These are phyloP conservation scores for Adelognathus sp. DNA, from an alignment of 2,888 invertebrate genomes.

Conservation along the genomic window DNA sequence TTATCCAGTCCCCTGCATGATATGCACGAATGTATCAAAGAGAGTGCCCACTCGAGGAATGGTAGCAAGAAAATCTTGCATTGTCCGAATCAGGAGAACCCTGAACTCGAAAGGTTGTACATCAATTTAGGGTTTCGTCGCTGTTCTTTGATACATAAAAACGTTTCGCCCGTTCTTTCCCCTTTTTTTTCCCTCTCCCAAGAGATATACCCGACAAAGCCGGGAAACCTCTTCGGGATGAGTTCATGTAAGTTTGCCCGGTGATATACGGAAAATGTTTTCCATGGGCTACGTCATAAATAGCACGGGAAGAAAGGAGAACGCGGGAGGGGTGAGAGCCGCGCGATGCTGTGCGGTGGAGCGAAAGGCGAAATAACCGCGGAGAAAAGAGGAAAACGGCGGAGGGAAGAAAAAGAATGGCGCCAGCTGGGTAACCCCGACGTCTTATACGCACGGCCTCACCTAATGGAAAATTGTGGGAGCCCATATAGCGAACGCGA, in stretches of 20 bases:
- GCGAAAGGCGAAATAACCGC: conserved; percentile 11
- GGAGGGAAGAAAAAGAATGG: conserved; percentile 48
- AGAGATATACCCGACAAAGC: conserved; percentile 33
- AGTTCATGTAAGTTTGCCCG: conserved; percentile 70
- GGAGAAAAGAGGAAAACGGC: conserved; percentile 11
- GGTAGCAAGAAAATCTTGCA: conserved; percentile 16
- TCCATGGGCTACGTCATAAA: conserved; percentile 74
- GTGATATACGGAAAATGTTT: conserved; percentile 76
- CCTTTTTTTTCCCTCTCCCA: conserved; percentile 17
- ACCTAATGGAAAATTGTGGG: conserved; percentile 76
- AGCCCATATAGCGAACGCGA: conserved; percentile 57
- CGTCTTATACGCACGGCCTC: conserved; percentile 62
- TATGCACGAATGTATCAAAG: too few relatives aligned
- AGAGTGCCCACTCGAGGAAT: too few relatives aligned
- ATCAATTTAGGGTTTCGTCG: conserved; percentile 46
- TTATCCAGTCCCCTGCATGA: too few relatives aligned
- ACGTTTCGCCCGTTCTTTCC: conserved; percentile 8
- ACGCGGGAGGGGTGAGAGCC: conserved; percentile 32
- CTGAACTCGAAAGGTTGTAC: conserved; percentile 33
- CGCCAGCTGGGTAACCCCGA: conserved; percentile 57
- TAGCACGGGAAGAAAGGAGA: conserved; percentile 65
- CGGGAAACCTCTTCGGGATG: conserved; percentile 60
- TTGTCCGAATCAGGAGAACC: conserved; percentile 22
- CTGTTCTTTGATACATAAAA: conserved; percentile 25
- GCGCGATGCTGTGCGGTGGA: not conserved